Conservation (phyloP, 92 coral and sea anemone genomes). For the Desmophyllum pertusum region DNA sequence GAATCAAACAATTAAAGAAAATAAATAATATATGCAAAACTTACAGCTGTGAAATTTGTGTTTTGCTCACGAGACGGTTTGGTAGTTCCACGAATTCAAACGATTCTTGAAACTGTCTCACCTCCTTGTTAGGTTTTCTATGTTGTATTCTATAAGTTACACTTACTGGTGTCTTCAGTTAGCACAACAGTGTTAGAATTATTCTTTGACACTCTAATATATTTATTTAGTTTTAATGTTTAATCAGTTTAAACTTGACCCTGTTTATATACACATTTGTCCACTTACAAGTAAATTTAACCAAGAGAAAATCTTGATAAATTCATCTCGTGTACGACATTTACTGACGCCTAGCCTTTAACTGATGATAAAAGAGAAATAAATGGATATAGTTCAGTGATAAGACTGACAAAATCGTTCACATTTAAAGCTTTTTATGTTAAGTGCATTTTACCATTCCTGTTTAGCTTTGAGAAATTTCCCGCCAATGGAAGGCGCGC, state of each 20-base stretch:
- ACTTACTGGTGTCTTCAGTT: not conserved
- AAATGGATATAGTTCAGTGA: not conserved
- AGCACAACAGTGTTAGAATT: not conserved
- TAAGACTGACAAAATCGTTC: not conserved
- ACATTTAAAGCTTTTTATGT: not conserved
- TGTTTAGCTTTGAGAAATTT: not conserved
- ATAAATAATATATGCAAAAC: not conserved
- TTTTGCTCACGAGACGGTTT: not conserved
- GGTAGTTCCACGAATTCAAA: not conserved
- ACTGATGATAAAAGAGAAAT: constrained; percentile 6
- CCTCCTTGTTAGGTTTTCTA: not conserved
- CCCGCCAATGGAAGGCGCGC: not conserved
- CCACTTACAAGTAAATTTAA: constrained; percentile 19
- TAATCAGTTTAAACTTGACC: not conserved
- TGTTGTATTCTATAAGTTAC: not conserved
- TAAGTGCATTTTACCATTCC: not conserved
- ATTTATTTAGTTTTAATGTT: not conserved
- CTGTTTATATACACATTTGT: not conserved
- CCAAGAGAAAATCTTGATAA: not conserved
- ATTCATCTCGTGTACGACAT: constrained; percentile 9
- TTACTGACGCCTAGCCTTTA: constrained; percentile 14
- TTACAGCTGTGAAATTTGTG: not conserved
- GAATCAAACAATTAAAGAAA: not conserved
- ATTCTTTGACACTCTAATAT: not conserved
- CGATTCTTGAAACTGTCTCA: not conserved